These are phyloP conservation scores for Cosmia pyralina DNA, from an alignment of 2,888 invertebrate species.

Conservation along the genomic window DNA sequence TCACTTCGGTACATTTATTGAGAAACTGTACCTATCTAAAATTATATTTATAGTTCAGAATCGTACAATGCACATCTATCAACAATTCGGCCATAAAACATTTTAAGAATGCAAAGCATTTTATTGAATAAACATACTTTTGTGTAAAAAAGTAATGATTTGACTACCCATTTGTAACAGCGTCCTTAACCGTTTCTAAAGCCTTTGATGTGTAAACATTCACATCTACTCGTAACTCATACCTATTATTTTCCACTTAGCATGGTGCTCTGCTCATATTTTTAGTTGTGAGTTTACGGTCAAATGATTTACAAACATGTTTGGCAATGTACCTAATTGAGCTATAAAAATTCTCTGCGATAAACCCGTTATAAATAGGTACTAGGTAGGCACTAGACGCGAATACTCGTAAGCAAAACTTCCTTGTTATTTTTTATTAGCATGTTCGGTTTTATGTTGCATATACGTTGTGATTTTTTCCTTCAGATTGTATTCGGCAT, in stretches of 20 bases:
- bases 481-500: constrained; percentile 1
- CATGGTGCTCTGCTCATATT: constrained; percentile 1
- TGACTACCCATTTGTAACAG: too few relatives aligned
- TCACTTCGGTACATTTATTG: too few relatives aligned
- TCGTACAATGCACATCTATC: too few relatives aligned
- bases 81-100: too few relatives aligned
- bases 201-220: too few relatives aligned
- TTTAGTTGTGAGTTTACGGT: constrained; percentile 12
- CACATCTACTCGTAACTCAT: constrained; percentile 8
- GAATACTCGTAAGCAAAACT: constrained; percentile 41
- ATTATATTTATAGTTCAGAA: too few relatives aligned
- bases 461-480: constrained; percentile 5
- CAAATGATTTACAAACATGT: constrained; percentile 49
- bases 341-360: constrained; percentile 47
- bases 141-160: too few relatives aligned
- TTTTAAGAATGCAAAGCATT: too few relatives aligned
- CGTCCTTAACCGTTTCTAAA: too few relatives aligned
- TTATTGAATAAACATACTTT: too few relatives aligned
- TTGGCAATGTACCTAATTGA: constrained; percentile 60
- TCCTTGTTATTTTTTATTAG: constrained; percentile 52
- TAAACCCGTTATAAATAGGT: constrained; percentile 39
- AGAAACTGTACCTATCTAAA: too few relatives aligned
- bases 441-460: constrained; percentile 47
- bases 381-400: constrained; percentile 32
- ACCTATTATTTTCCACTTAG: constrained; percentile 16